A percentile compares a stretch with the other conserved stretches of the same genome.
phyloP scores from a whole-genome alignment of 2,888 invertebrate genomes.

The Drosophila seclusa region DNA sequence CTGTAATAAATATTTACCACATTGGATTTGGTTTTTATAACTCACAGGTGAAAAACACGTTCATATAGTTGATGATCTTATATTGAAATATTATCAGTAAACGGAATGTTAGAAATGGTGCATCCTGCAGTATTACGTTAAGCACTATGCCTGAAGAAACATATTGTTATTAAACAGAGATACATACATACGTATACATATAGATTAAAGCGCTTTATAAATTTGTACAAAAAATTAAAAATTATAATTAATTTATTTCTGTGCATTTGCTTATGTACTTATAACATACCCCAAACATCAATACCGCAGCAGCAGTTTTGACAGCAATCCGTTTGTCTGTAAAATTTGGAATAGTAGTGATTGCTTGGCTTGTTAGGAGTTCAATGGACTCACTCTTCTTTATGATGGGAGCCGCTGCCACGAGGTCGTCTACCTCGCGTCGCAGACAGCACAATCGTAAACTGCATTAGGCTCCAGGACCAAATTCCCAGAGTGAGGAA shows the following conservation, averaged over 20 bases:
- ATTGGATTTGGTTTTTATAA: conserved; percentile 74
- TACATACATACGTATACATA: neutral
- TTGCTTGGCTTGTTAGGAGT: no score
- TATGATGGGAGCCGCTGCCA: conserved; percentile 85
- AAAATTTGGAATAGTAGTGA: neutral
- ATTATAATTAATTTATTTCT: neutral
- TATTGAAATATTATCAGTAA: conserved; percentile 94
- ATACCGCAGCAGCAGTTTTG: conserved; percentile 92
- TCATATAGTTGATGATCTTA: conserved; percentile 96
- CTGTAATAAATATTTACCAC: neutral
- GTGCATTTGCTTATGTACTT: neutral
- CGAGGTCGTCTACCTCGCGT: conserved; percentile 92
- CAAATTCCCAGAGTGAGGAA: conserved; percentile 95
- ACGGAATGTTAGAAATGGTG: conserved; percentile 94
- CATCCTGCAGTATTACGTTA: conserved; percentile 94
- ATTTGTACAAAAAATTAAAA: neutral
- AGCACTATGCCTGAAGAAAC: conserved; percentile 88
- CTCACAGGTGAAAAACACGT: conserved; percentile 97
- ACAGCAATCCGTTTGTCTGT: conserved; percentile 85
- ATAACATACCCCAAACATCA: conserved; percentile 89
- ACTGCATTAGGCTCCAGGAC: conserved; percentile 97
- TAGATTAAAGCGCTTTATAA: neutral
- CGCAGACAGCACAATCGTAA: conserved; percentile 96
- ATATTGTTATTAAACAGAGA: neutral
- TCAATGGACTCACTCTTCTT: conserved; percentile 76